Conservation (phyloP, 2,113 vertebrate species). For the Sylvilagus bachmani region DNA sequence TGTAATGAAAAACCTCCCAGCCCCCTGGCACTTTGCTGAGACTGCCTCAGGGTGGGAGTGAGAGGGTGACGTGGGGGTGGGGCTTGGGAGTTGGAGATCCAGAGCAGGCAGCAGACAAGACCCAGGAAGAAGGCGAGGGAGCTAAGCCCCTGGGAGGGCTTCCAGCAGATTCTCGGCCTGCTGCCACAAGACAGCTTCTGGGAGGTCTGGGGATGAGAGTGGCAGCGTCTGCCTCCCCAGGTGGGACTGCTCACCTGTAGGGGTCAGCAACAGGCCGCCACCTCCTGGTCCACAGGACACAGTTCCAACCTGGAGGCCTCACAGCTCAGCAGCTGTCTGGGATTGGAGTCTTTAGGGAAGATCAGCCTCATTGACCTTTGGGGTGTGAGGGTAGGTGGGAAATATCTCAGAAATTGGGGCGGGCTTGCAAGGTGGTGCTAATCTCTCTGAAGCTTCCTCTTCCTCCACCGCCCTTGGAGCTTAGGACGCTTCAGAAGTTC, state of each 20-base stretch:
- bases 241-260: conserved; percentile 37
- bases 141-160: background rate
- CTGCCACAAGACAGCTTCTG: conserved; percentile 52
- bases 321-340: background rate
- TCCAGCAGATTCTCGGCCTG: conserved; percentile 37
- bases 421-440: background rate
- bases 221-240: conserved; percentile 37
- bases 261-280: conserved; percentile 21
- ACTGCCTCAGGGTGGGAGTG: conserved; percentile 74
- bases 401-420: background rate
- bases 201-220: background rate
- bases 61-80: background rate
- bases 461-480: background rate
- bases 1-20: conserved; percentile 84
- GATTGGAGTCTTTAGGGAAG: background rate
- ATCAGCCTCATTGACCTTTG: background rate
- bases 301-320: background rate
- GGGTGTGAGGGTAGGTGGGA: background rate
- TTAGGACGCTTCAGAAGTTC: background rate
- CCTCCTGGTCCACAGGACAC: background rate
- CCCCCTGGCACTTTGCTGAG: conserved; percentile 74
- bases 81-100: background rate
- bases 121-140: background rate
- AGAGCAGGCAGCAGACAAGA: background rate
- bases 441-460: background rate